Base-by-base conservation (phyloP, 2,113 vertebrate species). In the Syrrhaptes paradoxus region DNA sequence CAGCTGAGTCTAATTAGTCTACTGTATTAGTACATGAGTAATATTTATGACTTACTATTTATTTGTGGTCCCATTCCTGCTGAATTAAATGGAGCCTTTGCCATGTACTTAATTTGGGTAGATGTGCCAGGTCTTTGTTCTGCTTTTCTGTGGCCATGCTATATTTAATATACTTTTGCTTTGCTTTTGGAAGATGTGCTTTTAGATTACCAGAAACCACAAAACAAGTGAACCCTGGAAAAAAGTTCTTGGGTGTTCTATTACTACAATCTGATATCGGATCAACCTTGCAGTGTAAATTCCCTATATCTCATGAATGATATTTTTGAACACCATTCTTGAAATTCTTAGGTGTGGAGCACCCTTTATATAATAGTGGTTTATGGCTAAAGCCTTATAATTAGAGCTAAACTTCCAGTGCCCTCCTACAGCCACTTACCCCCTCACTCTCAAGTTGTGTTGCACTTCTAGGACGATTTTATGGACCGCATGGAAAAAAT, bases 31-130 rank as follows among this genome's bases (percentile, higher is more conserved):
- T 46, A 49, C 4, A 4, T 65, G 91, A 85, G 13, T 45, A 93
- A 59, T 88, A 93, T 86, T 90, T 96, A 72, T 96, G 43, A 63
- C 49, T 85, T 67, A 41, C 8, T 95, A 90, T 92, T 93, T 96
- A 93, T 89, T 94, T 75, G 15, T 84, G 24, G 62, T 85, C 19
- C 5, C 29, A 52, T 71, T 80, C 16, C 31, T 36, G 55, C 31
- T 74, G 29, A 84, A 94, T 74, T 81, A 80, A 88, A 86, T 43
- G 11, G 46, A 70, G 36, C 26, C 32, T 90, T 90, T 94, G 52
- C 28, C 41, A 48, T 57, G 13, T 52, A n/a, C 7, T 86, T 83
- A 75, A 59, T 4, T 31, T 67, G 41, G 15, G 21, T 7, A 80
- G 28, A 31, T 25, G 32, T 87, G 13, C 10, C 17, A 18, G 9